Evolutionary conservation across 92 coral and sea anemone genomes (phyloP).

Genomic region (Actinostola sp.): DNA sequence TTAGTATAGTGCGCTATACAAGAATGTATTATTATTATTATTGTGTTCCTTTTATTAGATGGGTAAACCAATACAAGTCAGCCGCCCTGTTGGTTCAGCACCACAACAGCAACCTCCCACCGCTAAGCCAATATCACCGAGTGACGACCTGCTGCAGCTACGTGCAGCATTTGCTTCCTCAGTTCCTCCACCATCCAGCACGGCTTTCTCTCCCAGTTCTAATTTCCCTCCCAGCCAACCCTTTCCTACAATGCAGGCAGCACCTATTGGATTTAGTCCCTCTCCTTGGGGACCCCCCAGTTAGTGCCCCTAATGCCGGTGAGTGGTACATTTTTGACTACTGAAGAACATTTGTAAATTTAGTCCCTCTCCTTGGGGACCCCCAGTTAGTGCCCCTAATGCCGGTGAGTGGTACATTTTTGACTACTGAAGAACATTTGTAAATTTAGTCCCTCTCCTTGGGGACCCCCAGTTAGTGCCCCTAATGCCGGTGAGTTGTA

Average conservation of each 20-base stretch:
- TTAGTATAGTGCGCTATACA: too few species aligned
- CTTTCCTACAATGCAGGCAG: conserved; percentile 62
- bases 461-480: conserved; percentile 28
- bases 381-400: conserved; percentile 23
- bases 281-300: conserved; percentile 66
- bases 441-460: too few species aligned
- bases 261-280: conserved; percentile 51
- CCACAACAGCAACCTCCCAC: conserved; percentile 38
- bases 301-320: conserved; percentile 24
- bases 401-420: too few species aligned
- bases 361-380: too few species aligned
- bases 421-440: too few species aligned
- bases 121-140: conserved; percentile 52
- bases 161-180: conserved; percentile 68
- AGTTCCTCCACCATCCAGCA: conserved; percentile 48
- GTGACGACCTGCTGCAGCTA: conserved; percentile 84
- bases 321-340: too few species aligned
- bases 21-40: too few species aligned
- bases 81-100: conserved; percentile 31
- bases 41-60: neutral
- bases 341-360: too few species aligned
- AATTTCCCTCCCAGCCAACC: conserved; percentile 83
- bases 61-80: conserved; percentile 25
- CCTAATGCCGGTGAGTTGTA: conserved; percentile 19
- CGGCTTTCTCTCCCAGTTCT: conserved; percentile 57